Base-by-base conservation (phyloP, 1,140 invertebrate genomes). In the Cydia strobilella region DNA sequence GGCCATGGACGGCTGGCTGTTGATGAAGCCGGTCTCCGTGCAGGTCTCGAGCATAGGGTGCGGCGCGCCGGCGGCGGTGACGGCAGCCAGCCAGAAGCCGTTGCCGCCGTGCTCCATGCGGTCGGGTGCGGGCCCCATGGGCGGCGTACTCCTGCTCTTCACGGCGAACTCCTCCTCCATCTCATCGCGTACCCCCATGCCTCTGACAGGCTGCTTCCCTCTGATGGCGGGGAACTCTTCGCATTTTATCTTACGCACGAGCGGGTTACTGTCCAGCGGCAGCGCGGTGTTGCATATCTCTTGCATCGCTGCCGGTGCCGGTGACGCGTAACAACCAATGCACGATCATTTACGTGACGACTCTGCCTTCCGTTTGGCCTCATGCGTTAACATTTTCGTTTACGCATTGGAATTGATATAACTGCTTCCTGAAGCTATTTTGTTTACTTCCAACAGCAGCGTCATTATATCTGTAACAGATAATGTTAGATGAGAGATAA, bases 1-100 rank as follows among this genome's bases (percentile, higher is more conserved):
- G 13, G 97, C 97, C 96, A 98, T 98, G 65, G 97, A 97, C 0
- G 97, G 97, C 88, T 98, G 97, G 84, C 96, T 97, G 92, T 97
- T 97, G 86, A 98, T 98, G 94, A 98, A 98, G 76, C 97, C 97
- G 54, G 96, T 97, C 85, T 98, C 97, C 76, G 95, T 94, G 80
- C 93, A 93, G 0, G 90, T 90, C 65, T 93, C 91, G 10, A 93
- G 85, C 89, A 93, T 91, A 12, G 89, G 87, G 75, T 93, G 91
- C n/a, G 90, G 92, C 54, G 89, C 90, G 5, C 93, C 93, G 4
- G 92, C 90, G 2, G 91, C 89, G 9, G 91, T 91, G 23, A 93
- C 93, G 5, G 91, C 90, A 15, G 92, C 92, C 73, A 93, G 80
- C 92, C 93, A 93, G 82, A 93, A 93, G 15, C 93, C 92, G 62